Base-by-base conservation (phyloP, 2,797 vertebrate species). In the Pyrocephalus nanus region DNA sequence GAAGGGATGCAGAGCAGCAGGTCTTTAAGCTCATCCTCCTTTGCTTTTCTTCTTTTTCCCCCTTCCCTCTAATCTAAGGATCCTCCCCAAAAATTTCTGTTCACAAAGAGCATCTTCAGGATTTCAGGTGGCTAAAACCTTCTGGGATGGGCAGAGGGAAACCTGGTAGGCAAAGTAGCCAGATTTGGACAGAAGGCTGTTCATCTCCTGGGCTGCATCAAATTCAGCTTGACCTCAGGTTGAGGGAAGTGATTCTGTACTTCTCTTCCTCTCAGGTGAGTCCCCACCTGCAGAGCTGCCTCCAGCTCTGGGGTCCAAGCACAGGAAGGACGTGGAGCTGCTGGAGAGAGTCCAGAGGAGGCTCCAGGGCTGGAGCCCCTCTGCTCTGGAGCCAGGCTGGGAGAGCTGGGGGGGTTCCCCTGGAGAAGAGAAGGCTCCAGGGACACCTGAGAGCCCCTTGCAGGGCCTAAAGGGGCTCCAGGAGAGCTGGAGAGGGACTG, bases 161-260 rank as follows among this genome's bases (percentile, higher is more conserved):
- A 18, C 71, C 17, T 26, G 57, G 18, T 3, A 50, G 43, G 34
- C 20, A 48, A 47, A 81, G 30, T 0, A 48, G 43, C 15, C 70
- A 51, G 42, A 23, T 53, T 23, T 60, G 54, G 45, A 47, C 15
- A 58, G 48, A 65, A 89, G 20, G 22, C 8, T 11, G 12, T 0
- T 16, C 0, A 0, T 42, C 5, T 8, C 9, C 43, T 26, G 38
- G 32, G 83, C 36, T 81, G 65, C 34, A 42, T 9, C 55, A 6
- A 8, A 8, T 42, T 72, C 23, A 60, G 23, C 0, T 1, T 45
- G 54, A 26, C 3, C 67, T 62, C 25, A 29, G 38, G 32, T 27
- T n/a, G 30, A 22, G 43, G 12, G 14, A 64, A 43, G 20, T 64
- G 40, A 38, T 69, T 53, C 54, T 69, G 64, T 25, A 8, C 32